These are phyloP conservation scores for Dromiciops gliroides DNA, from an alignment of 2,113 vertebrate genomes.

Conservation along the genomic window DNA sequence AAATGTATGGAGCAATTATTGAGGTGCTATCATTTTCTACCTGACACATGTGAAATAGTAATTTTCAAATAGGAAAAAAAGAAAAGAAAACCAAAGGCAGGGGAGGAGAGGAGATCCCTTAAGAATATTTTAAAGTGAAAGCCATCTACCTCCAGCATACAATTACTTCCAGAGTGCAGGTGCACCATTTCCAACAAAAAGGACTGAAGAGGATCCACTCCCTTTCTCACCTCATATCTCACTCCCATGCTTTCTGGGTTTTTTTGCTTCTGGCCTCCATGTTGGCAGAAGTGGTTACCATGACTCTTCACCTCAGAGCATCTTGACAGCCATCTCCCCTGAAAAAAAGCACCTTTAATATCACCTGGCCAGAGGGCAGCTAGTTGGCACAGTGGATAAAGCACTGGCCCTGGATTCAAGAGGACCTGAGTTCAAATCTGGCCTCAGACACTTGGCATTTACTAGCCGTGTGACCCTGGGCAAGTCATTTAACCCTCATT, in stretches of 20 bases:
- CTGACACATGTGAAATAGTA: background rate
- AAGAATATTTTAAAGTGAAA: background rate
- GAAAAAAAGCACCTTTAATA: too few species aligned
- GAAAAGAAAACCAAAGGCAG: background rate
- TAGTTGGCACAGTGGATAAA: too few species aligned
- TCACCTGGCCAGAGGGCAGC: too few species aligned
- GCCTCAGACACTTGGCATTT: too few species aligned
- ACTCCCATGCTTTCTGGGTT: background rate
- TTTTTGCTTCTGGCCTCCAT: background rate
- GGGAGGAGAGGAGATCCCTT: background rate
- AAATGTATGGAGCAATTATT: background rate
- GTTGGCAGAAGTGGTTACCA: too few species aligned
- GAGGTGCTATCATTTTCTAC: background rate
- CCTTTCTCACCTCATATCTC: background rate
- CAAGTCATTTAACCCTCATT: too few species aligned
- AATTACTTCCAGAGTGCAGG: background rate
- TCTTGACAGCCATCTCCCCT: background rate
- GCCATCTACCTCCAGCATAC: slow-evolving; percentile 14
- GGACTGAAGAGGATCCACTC: background rate
- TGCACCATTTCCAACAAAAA: background rate
- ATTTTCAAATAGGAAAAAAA: background rate
- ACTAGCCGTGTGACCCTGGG: too few species aligned
- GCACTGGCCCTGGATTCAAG: too few species aligned
- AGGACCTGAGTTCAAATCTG: too few species aligned
- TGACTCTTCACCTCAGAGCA: background rate